These are phyloP conservation scores for Vulpes lagopus DNA, from an alignment of 2,113 vertebrate genomes.

Conservation along the genomic window DNA sequence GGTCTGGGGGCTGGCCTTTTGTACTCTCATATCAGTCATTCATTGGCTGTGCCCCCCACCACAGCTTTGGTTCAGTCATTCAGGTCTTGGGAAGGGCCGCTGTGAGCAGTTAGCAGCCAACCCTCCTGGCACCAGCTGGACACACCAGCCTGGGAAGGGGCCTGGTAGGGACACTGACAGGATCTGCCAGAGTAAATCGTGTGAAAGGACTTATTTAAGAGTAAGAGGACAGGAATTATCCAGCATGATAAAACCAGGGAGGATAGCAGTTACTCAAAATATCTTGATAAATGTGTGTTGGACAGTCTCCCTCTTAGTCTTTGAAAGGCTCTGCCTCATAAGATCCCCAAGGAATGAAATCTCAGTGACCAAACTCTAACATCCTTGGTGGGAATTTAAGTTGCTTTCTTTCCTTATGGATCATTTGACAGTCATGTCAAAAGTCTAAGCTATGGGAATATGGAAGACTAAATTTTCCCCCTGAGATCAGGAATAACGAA, in stretches of 20 bases:
- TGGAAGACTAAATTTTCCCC: not conserved
- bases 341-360: not conserved
- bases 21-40: not conserved
- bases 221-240: not conserved
- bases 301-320: not conserved
- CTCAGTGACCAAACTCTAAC: not conserved
- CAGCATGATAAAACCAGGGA: not conserved
- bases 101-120: not conserved
- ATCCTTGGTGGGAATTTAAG: not conserved
- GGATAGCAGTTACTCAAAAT: not conserved
- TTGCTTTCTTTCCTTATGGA: conserved; percentile 9
- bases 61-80: not conserved
- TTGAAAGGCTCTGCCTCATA: not conserved
- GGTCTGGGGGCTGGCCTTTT: not conserved
- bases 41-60: not conserved
- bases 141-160: not conserved
- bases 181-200: not conserved
- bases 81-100: not conserved
- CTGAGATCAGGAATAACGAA: not conserved
- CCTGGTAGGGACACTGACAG: not conserved
- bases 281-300: not conserved
- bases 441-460: not conserved
- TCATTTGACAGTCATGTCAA: conserved; percentile 19
- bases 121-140: not conserved
- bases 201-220: not conserved